Percentiles rank a stretch among this genome's conserved stretches.
phyloP scores from a whole-genome alignment of 2,113 vertebrate genomes.

The Seriola aureovittata region DNA sequence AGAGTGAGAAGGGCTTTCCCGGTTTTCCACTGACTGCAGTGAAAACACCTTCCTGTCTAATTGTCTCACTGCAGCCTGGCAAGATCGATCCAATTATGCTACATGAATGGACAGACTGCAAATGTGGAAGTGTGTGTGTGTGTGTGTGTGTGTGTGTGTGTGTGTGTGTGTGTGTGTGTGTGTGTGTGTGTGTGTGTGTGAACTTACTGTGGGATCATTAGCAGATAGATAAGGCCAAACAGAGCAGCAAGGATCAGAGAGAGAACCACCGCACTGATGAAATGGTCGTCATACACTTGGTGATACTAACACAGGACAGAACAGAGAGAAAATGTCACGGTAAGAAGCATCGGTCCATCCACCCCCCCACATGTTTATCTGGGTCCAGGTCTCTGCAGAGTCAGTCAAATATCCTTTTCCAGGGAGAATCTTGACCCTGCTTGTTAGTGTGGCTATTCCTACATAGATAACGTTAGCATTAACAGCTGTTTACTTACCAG shows the following conservation, averaged over 20 bases:
- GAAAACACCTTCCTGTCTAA: constrained; percentile 41
- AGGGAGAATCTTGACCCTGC: too few species aligned
- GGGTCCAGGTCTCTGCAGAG: too few species aligned
- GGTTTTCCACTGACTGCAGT: constrained; percentile 18
- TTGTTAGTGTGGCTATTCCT: too few species aligned
- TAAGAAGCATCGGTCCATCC: not conserved
- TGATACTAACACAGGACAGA: constrained; percentile 88
- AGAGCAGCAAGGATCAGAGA: constrained; percentile 93
- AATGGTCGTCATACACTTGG: constrained; percentile 95
- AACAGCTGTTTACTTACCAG: too few species aligned
- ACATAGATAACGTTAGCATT: too few species aligned
- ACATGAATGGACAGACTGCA: constrained; percentile 18
- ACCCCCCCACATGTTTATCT: not conserved
- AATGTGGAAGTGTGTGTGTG: constrained; percentile 12
- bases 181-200: constrained; percentile 8
- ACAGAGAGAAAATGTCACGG: constrained; percentile 11
- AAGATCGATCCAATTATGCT: constrained; percentile 39
- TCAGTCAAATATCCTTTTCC: too few species aligned
- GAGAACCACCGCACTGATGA: constrained; percentile 94
- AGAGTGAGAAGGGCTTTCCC: constrained; percentile 42
- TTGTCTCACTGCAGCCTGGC: constrained; percentile 20
- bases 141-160: constrained; percentile 20
- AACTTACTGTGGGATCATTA: constrained; percentile 97
- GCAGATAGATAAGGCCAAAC: constrained; percentile 96
- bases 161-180: constrained; percentile 21